These are phyloP conservation scores for Lasius platythorax DNA, from an alignment of 2,888 invertebrate genomes.

Conservation along the genomic window DNA sequence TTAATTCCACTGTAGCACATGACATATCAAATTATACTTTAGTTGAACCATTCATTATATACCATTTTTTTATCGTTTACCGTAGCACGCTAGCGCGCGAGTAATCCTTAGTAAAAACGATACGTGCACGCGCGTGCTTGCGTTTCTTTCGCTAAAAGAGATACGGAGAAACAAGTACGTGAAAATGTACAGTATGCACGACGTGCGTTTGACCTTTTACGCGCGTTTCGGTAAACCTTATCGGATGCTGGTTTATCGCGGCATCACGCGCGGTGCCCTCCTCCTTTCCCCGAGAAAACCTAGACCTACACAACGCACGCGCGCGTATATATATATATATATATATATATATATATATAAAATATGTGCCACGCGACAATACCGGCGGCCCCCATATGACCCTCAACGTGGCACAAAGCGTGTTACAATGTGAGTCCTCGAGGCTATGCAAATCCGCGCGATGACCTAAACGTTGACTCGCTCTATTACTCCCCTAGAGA, in stretches of 20 bases:
- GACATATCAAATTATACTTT: background rate
- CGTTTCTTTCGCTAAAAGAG: conserved; percentile 6
- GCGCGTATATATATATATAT: background rate
- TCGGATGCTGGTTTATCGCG: conserved; percentile 68
- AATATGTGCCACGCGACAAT: conserved; percentile 72
- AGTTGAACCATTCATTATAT: background rate
- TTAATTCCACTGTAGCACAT: background rate
- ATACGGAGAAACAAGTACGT: background rate
- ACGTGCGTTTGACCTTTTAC: conserved; percentile 22
- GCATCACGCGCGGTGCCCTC: conserved; percentile 39
- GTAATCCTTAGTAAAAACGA: background rate
- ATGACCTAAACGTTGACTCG: conserved; percentile 78
- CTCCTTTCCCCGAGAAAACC: conserved; percentile 61
- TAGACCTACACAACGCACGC: conserved; percentile 75
- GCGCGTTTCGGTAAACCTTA: conserved; percentile 57
- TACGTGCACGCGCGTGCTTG: conserved; percentile 13
- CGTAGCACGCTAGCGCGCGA: background rate
- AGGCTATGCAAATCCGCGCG: conserved; percentile 70
- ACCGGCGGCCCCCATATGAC: conserved; percentile 69
- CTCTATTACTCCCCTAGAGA: background rate
- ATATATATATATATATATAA: conserved; percentile 38
- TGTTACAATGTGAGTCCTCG: conserved; percentile 75
- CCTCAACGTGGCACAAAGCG: conserved; percentile 78
- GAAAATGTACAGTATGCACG: background rate
- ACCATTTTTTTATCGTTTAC: background rate